phyloP scores from a whole-genome alignment of 1,140 invertebrate species.

The Zeugodacus cucurbitae region DNA sequence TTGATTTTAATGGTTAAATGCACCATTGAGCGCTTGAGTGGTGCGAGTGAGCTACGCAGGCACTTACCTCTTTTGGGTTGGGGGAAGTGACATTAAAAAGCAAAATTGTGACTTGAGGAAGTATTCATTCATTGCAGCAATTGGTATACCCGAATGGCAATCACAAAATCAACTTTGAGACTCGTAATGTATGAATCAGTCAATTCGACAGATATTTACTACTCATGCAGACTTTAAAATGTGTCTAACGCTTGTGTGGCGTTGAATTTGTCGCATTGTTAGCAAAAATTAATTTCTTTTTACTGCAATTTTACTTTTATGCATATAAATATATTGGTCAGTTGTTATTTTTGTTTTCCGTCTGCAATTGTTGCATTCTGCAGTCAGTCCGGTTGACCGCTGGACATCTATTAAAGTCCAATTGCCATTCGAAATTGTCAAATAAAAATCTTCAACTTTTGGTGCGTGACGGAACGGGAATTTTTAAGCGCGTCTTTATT shows the following conservation, averaged over 20 bases:
- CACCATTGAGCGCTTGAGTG: conserved; percentile 59
- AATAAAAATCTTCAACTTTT: background rate
- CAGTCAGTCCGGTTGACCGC: background rate
- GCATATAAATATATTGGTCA: background rate
- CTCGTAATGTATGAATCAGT: background rate
- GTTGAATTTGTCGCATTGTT: background rate
- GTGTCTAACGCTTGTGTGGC: background rate
- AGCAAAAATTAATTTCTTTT: conserved; percentile 26
- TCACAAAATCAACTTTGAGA: background rate
- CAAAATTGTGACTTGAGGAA: background rate
- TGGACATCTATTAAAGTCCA: background rate
- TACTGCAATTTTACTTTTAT: background rate
- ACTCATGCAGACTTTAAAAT: background rate
- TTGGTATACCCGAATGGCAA: background rate
- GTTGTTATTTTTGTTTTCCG: background rate
- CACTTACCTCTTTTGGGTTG: background rate
- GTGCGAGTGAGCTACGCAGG: background rate
- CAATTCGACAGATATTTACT: background rate
- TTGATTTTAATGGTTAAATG: conserved; percentile 65
- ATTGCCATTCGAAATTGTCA: background rate
- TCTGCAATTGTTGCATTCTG: background rate
- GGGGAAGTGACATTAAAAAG: background rate
- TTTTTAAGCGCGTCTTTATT: background rate
- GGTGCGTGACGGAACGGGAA: conserved; percentile 4
- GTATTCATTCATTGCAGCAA: background rate